A percentile compares a stretch with the other conserved stretches of the same genome.
These are phyloP conservation scores for Eulemur macaco DNA, from an alignment of 2,113 vertebrate species.

Conservation along the genomic window DNA sequence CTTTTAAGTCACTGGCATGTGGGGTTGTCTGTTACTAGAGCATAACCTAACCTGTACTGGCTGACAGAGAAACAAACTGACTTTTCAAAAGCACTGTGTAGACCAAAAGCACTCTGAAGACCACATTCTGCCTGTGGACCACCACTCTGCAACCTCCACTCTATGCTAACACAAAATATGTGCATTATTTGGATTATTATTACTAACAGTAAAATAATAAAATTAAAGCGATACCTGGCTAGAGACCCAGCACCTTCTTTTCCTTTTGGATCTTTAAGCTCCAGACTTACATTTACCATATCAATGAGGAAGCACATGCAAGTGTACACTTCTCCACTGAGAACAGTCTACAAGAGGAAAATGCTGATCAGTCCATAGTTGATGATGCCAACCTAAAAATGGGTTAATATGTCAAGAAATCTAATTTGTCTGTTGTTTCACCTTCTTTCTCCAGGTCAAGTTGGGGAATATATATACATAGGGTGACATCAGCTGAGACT, in stretches of 20 bases:
- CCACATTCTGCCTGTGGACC: not conserved
- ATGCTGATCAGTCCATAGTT: not conserved
- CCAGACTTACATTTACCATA: constrained; percentile 97
- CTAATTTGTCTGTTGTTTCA: not conserved
- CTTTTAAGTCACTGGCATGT: not conserved
- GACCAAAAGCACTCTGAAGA: not conserved
- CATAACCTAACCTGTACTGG: not conserved
- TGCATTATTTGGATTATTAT: not conserved
- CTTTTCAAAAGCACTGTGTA: not conserved
- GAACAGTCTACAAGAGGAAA: constrained; percentile 89
- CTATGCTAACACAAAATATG: not conserved
- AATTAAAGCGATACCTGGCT: constrained; percentile 86
- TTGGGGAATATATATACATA: not conserved
- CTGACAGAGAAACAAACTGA: not conserved
- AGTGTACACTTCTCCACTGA: constrained; percentile 96
- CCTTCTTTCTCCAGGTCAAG: not conserved
- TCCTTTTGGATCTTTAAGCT: constrained; percentile 89
- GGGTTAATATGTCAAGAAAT: not conserved
- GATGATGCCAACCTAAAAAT: not conserved
- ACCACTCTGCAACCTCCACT: not conserved
- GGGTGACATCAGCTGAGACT: not conserved
- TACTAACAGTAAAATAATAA: too few species aligned
- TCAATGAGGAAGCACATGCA: constrained; percentile 93
- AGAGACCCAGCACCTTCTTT: constrained; percentile 87
- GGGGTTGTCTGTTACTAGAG: not conserved